Evolutionary conservation across 2,113 vertebrate species (phyloP).

Genomic region (Emydocephalus ijimae): DNA sequence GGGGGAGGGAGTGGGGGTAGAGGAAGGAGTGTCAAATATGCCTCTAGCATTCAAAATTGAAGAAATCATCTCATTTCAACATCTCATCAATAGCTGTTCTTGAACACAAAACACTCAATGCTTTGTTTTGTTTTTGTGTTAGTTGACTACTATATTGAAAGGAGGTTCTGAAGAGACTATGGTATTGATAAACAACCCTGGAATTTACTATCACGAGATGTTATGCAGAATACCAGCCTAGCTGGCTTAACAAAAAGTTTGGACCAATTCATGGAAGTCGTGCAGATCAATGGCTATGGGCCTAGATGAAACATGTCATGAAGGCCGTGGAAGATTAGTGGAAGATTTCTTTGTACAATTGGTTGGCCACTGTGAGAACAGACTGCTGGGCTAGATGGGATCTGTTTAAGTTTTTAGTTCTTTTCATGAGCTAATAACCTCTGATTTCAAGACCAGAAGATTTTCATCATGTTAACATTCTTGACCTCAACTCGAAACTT

Average conservation of each 20-base stretch:
- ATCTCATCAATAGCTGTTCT: neutral
- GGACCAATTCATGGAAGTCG: neutral
- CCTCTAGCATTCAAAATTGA: neutral
- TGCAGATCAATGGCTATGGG: neutral
- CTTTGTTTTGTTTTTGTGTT: neutral
- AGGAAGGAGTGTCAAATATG: neutral
- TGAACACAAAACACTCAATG: neutral
- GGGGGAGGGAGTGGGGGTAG: neutral
- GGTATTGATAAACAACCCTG: neutral
- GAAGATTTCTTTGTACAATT: neutral
- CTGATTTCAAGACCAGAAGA: neutral
- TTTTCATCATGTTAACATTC: neutral
- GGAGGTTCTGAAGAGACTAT: neutral
- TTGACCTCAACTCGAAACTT: neutral
- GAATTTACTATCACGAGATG: neutral
- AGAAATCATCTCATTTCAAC: neutral
- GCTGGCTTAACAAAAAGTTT: neutral
- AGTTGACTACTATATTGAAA: neutral
- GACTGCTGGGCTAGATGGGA: neutral
- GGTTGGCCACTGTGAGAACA: neutral
- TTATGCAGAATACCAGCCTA: neutral
- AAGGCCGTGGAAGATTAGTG: neutral
- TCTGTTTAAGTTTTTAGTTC: neutral
- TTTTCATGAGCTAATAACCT: neutral
- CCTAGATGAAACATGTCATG: neutral